A percentile compares a stretch with the other conserved stretches of the same genome.
phyloP scores from a whole-genome alignment of 2,888 invertebrate species.

The Trissoscelio sp. region DNA sequence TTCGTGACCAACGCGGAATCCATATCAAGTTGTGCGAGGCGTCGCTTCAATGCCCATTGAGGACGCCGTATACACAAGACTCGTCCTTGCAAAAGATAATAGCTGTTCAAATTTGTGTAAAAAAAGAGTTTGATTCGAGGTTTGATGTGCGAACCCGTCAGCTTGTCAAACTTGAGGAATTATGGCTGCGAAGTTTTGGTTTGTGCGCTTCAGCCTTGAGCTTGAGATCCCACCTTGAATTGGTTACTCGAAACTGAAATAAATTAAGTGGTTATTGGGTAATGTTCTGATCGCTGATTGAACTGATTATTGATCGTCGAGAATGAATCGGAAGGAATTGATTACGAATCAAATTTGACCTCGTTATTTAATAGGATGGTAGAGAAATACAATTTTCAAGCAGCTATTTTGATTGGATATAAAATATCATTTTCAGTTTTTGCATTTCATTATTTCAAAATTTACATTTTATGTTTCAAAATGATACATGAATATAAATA shows the following conservation, averaged over 20 bases:
- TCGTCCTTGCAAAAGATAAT: slow-evolving; percentile 8
- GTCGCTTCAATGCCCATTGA: neutral
- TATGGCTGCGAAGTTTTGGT: neutral
- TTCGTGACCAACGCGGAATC: slow-evolving; percentile 17
- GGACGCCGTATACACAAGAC: neutral
- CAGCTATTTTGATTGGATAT: too few relatives aligned
- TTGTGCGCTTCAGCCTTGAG: neutral
- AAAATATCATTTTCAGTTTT: too few relatives aligned
- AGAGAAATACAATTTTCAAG: too few relatives aligned
- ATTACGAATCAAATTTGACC: slow-evolving; percentile 3
- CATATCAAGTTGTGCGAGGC: neutral
- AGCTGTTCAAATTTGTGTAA: neutral
- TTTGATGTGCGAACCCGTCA: slow-evolving; percentile 1
- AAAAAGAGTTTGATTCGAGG: neutral
- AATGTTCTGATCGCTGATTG: neutral
- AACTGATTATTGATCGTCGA: slow-evolving; percentile 1
- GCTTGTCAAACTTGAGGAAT: slow-evolving; percentile 2
- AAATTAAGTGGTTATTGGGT: neutral
- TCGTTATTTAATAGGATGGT: too few relatives aligned
- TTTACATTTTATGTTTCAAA: too few relatives aligned
- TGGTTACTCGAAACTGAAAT: neutral
- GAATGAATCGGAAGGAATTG: slow-evolving; percentile 17
- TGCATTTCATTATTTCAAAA: too few relatives aligned
- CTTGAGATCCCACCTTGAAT: neutral
- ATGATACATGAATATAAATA: too few relatives aligned